Conservation (phyloP, 2,797 vertebrate genomes). For the Heteromormyrus szaboi region DNA sequence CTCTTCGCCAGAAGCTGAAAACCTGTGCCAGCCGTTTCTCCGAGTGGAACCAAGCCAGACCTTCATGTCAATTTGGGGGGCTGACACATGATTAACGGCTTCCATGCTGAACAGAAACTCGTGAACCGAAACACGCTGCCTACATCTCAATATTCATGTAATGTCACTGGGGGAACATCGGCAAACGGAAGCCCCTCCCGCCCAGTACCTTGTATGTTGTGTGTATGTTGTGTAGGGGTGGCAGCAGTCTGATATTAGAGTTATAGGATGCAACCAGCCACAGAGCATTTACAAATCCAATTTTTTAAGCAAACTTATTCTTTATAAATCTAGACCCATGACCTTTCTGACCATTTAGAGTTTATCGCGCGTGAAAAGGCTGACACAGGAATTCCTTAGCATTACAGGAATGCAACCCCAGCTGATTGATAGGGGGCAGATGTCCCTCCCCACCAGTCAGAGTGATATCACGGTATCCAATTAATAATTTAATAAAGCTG, state of each 20-base stretch:
- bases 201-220: neutral
- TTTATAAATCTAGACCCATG: neutral
- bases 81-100: neutral
- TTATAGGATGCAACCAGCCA: neutral
- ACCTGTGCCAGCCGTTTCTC: neutral
- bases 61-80: neutral
- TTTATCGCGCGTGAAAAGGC: neutral
- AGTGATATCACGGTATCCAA: slow-evolving; percentile 16
- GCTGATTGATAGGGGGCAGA: slow-evolving; percentile 6
- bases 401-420: slow-evolving; percentile 14
- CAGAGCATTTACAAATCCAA: neutral
- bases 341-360: neutral
- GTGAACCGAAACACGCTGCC: neutral
- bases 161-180: neutral
- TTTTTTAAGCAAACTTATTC: neutral
- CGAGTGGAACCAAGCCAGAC: neutral
- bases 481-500: slow-evolving; percentile 24
- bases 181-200: neutral
- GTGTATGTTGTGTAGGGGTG: neutral
- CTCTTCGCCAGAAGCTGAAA: neutral
- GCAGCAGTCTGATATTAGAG: neutral
- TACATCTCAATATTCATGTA: neutral
- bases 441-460: slow-evolving; percentile 20
- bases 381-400: neutral
- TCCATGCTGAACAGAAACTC: neutral